phyloP scores from a whole-genome alignment of 2,113 vertebrate species.

The Ailuropoda melanoleuca region DNA sequence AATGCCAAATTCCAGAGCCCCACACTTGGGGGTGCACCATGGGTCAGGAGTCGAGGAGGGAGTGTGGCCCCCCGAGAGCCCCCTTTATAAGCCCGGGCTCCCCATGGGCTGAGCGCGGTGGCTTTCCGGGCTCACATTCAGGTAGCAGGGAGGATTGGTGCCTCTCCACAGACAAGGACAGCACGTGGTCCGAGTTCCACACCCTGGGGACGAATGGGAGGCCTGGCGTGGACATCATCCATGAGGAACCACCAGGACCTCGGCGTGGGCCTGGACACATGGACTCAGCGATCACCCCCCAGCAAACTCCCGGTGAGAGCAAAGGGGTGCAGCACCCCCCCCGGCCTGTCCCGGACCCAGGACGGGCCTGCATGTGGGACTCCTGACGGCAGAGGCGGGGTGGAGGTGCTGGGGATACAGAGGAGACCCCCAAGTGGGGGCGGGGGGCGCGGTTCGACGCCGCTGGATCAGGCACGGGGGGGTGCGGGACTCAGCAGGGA shows the following conservation, averaged over 20 bases:
- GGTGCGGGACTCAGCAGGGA: background rate
- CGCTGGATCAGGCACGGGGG: accelerated
- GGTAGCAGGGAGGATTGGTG: background rate
- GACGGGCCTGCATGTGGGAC: background rate
- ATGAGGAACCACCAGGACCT: background rate
- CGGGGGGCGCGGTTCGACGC: accelerated
- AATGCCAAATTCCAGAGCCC: background rate
- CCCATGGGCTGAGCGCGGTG: accelerated
- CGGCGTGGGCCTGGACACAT: background rate
- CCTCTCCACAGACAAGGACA: background rate
- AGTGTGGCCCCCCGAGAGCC: accelerated
- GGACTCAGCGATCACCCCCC: background rate
- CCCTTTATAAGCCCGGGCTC: accelerated
- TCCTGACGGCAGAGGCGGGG: background rate
- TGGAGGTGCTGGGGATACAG: background rate
- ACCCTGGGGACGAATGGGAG: background rate
- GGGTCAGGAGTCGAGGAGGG: background rate
- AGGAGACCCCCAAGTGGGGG: background rate
- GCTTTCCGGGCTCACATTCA: accelerated
- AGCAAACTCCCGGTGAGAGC: background rate
- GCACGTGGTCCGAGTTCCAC: background rate
- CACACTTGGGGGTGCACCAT: accelerated
- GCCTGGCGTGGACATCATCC: background rate
- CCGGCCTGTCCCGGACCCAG: background rate
- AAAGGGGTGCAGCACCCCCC: background rate